Conservation (phyloP, 2,888 invertebrate species). For the Theretra japonica region DNA sequence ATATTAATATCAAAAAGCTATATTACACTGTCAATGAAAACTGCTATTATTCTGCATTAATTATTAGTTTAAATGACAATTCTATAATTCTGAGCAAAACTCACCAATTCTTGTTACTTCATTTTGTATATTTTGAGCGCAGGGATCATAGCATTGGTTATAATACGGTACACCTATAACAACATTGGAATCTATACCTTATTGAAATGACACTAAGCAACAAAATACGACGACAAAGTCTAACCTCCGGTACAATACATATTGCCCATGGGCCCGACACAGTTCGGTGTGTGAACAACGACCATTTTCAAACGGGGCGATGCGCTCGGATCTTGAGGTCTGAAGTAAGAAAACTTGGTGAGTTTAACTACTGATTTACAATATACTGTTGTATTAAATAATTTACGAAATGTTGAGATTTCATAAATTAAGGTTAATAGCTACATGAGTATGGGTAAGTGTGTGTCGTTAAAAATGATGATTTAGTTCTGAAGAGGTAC, state of each 20-base stretch:
- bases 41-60: not conserved
- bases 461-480: too few relatives aligned
- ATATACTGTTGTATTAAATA: not conserved
- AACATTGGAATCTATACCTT: conserved; percentile 31
- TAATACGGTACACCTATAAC: conserved; percentile 65
- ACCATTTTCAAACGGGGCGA: conserved; percentile 70
- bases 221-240: conserved; percentile 18
- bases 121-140: conserved; percentile 50
- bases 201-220: conserved; percentile 31
- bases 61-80: not conserved
- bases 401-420: too few relatives aligned
- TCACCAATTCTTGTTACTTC: conserved; percentile 75
- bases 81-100: conserved; percentile 46
- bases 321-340: conserved; percentile 52
- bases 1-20: too few relatives aligned
- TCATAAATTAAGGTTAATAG: too few relatives aligned
- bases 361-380: conserved; percentile 38
- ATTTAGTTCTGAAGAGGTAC: too few relatives aligned
- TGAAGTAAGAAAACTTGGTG: conserved; percentile 76
- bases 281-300: conserved; percentile 67
- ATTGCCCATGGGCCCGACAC: conserved; percentile 58
- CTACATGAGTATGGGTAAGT: too few relatives aligned
- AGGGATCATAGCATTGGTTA: conserved; percentile 48
- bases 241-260: conserved; percentile 65
- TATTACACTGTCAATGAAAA: too few relatives aligned